A percentile compares a stretch with the other conserved stretches of the same genome.
Conservation (phyloP, 2,797 vertebrate species). For the Anguilla anguilla region DNA sequence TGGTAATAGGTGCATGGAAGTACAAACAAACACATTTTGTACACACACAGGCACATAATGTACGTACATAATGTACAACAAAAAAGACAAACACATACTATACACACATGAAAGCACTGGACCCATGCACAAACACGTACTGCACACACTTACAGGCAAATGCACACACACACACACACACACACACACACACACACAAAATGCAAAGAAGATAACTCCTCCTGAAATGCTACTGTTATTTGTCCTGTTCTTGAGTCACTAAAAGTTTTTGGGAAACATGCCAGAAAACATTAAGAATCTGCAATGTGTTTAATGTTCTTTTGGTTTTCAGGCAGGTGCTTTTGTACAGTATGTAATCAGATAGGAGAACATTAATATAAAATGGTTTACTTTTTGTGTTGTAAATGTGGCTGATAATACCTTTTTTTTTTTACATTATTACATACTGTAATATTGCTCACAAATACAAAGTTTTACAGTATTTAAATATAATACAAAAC, state of each 20-base stretch:
- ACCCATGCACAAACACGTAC: no score
- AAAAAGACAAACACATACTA: not conserved
- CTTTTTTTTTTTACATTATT: not conserved
- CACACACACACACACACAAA: not conserved
- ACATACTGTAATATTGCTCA: not conserved
- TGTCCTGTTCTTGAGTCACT: constrained; percentile 5
- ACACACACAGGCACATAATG: not conserved
- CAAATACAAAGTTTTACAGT: not conserved
- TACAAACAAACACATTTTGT: not conserved
- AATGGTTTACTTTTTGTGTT: not conserved
- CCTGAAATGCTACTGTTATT: not conserved
- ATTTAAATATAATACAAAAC: not conserved
- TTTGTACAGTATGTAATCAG: not conserved
- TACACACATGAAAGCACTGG: not conserved
- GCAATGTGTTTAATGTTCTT: constrained; percentile 3
- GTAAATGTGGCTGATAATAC: not conserved
- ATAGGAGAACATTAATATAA: not conserved
- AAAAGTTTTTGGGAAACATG: constrained; percentile 2
- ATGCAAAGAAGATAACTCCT: not conserved
- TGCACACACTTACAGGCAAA: not conserved
- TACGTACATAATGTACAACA: no score
- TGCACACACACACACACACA: not conserved
- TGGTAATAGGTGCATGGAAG: not conserved
- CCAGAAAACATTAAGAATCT: not conserved
- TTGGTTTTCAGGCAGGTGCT: not conserved